Conservation (phyloP, 2,888 invertebrate species). For the Philonicus albiceps region DNA sequence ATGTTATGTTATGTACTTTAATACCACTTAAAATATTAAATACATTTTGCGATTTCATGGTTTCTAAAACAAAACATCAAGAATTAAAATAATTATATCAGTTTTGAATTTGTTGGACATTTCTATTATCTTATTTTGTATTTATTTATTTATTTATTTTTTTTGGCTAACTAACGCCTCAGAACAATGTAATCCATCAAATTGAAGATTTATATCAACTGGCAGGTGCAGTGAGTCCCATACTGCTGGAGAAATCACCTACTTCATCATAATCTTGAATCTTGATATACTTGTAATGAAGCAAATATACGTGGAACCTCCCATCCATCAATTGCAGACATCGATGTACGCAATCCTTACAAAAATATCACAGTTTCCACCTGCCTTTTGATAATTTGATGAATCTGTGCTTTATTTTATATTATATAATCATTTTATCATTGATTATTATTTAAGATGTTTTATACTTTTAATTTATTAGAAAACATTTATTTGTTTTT, state of each 20-base stretch:
- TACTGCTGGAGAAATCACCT: not conserved
- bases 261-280: conserved; percentile 1
- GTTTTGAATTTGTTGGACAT: not conserved
- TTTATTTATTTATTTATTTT: no score
- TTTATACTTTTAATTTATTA: not conserved
- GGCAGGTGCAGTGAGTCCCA: not conserved
- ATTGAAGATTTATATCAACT: not conserved
- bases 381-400: not conserved
- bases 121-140: not conserved
- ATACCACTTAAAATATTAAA: no score
- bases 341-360: not conserved
- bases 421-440: not conserved
- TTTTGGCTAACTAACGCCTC: not conserved
- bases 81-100: no score
- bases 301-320: not conserved
- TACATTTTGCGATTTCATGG: no score
- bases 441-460: not conserved
- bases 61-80: no score
- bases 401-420: not conserved
- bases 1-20: no score
- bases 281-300: not conserved
- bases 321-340: conserved; percentile 18
- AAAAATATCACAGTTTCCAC: not conserved
- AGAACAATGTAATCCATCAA: not conserved
- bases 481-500: not conserved